Evolutionary conservation across 2,888 invertebrate genomes (phyloP).

Genomic region (Cynaeus angustus): DNA sequence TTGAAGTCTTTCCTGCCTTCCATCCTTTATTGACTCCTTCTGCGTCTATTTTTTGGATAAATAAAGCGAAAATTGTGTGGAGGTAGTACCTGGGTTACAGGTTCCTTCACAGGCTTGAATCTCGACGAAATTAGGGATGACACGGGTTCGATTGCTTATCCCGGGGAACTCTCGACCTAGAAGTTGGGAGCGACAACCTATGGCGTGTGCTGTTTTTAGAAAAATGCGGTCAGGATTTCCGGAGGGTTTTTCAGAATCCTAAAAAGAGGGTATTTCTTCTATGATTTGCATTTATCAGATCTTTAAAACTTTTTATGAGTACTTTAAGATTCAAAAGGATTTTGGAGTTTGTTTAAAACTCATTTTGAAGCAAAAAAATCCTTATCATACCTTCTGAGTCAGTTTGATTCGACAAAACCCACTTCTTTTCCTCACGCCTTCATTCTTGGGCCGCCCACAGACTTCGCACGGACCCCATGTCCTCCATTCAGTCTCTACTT

Average conservation of each 20-base stretch:
- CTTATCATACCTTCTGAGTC: slow-evolving; percentile 36
- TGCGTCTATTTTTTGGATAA: slow-evolving; percentile 60
- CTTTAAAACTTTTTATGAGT: too few relatives aligned
- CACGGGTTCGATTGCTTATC: slow-evolving; percentile 71
- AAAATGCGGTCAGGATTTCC: slow-evolving; percentile 52
- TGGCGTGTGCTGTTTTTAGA: slow-evolving; percentile 62
- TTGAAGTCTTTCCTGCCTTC: slow-evolving; percentile 69
- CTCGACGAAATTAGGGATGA: slow-evolving; percentile 73
- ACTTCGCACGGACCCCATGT: slow-evolving; percentile 74
- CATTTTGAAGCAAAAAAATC: not conserved
- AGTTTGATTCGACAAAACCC: slow-evolving; percentile 74
- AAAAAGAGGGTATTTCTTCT: too few relatives aligned
- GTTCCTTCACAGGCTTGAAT: slow-evolving; percentile 68
- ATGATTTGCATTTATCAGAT: too few relatives aligned
- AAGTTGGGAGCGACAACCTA: slow-evolving; percentile 72
- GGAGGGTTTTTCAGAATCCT: not conserved
- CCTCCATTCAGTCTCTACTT: slow-evolving; percentile 73
- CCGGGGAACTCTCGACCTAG: slow-evolving; percentile 71
- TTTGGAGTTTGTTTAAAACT: too few relatives aligned
- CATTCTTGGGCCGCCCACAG: slow-evolving; percentile 68
- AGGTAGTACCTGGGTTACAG: slow-evolving; percentile 66
- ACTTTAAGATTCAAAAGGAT: too few relatives aligned
- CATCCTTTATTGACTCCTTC: slow-evolving; percentile 68
- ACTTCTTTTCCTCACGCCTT: slow-evolving; percentile 69
- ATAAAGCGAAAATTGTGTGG: not conserved